Percentiles rank a stretch among this genome's conserved stretches.
Conservation (phyloP, 1,140 invertebrate genomes). For the Drosophila willistoni region DNA sequence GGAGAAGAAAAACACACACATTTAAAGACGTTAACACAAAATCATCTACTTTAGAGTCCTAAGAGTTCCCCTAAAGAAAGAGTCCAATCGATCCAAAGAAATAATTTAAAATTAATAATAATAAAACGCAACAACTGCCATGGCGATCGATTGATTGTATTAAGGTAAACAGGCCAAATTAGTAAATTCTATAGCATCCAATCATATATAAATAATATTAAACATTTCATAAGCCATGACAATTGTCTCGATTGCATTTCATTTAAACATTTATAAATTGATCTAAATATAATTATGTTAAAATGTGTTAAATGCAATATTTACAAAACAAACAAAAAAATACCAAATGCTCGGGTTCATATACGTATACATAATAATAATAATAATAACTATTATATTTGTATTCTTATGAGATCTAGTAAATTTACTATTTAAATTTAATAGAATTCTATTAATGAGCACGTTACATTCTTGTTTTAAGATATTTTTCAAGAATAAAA, state of each 20-base stretch:
- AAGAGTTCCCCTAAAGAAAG: too few relatives aligned
- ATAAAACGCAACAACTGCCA: background rate
- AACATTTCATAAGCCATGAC: background rate
- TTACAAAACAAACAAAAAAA: background rate
- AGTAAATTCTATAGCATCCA: background rate
- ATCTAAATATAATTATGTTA: constrained; percentile 22
- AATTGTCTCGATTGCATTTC: constrained; percentile 11
- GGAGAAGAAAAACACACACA: too few relatives aligned
- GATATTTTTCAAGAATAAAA: constrained; percentile 8
- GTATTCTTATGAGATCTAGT: background rate
- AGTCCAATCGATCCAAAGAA: too few relatives aligned
- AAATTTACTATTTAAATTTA: too few relatives aligned
- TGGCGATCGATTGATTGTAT: background rate
- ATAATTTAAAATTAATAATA: too few relatives aligned
- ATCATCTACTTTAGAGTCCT: too few relatives aligned
- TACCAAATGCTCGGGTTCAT: background rate
- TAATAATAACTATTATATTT: background rate
- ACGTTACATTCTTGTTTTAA: constrained; percentile 1
- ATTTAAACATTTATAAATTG: constrained; percentile 6
- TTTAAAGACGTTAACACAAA: too few relatives aligned
- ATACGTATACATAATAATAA: background rate
- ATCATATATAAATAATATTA: background rate
- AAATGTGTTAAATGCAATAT: constrained; percentile 8
- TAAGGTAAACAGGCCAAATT: background rate
- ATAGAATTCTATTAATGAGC: background rate